Evolutionary conservation across 2,113 vertebrate species (phyloP).

Genomic region (Ceratotherium simum): DNA sequence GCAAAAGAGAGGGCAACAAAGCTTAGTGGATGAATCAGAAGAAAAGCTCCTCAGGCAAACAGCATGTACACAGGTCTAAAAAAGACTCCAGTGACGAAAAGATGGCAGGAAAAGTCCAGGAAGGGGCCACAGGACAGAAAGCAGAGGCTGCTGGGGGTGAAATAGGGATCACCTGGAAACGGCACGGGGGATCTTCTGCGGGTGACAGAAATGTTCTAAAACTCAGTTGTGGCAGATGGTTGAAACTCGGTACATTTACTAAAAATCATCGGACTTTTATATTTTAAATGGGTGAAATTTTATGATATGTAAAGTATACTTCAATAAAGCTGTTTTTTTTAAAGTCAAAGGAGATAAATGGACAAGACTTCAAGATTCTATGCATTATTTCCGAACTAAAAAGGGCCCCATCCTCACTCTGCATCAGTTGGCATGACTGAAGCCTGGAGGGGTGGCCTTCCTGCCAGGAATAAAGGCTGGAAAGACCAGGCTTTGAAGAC

Average conservation of each 20-base stretch:
- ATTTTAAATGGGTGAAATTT: constrained; percentile 4
- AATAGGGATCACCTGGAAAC: neutral
- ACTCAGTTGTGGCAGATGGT: neutral
- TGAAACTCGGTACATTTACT: neutral
- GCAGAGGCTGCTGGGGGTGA: neutral
- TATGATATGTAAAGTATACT: neutral
- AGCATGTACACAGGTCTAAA: neutral
- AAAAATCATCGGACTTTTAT: neutral
- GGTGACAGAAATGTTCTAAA: neutral
- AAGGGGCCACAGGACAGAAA: neutral
- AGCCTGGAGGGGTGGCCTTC: neutral
- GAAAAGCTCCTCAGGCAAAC: neutral
- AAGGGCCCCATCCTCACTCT: neutral
- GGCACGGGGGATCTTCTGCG: neutral
- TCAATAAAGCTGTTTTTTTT: neutral
- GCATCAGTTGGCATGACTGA: constrained; percentile 40
- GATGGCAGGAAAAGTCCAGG: neutral
- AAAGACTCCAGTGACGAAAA: neutral
- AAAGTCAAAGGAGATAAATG: neutral
- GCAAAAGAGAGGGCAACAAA: neutral
- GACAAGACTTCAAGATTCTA: neutral
- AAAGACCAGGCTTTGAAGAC: constrained; percentile 34
- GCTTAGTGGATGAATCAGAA: neutral
- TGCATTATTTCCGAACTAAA: constrained; percentile 47
- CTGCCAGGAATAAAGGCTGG: neutral